Evolutionary conservation across 2,888 invertebrate genomes (phyloP), one percentile per base, ranked within the genome.

Genomic region (Thymelicus lineola): DNA sequence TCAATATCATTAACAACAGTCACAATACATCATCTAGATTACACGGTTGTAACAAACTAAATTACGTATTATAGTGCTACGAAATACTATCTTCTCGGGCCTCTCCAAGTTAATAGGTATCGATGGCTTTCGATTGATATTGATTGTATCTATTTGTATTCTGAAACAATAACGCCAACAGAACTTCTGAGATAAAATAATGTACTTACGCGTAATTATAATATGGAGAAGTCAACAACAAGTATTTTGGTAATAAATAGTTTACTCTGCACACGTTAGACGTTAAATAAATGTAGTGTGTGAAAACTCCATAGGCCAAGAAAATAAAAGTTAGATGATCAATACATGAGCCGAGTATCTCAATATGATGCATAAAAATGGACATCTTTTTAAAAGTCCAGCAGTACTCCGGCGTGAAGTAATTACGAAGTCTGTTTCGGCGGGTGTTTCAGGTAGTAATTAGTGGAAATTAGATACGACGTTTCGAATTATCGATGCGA

Each of bases 401-500:
- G 48, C 48, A 50, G 15, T n/a, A n/a, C 7, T 50, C 7, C 48
- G 15, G 15, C 48, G 14, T 50, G 48, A 50, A 14, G 15, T 50
- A 50, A 50, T 50, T 50, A 6, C 28, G 55, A 28, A 55, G 55
- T 55, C 17, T 35, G 55, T 55, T 12, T 9, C 55, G 55, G 35
- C 7, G n/a, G 55, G 35, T 46, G 28, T 61, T 67, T 15, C 68
- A 57, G 62, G 68, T 60, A 66, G 50, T 67, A 50, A 67, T 67
- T 61, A 67, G 60, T 60, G 73, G 77, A 79, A 82, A 79, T 82
- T 80, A 83, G 83, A 86, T 87, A 85, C 85, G 79, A 86, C 82
- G 80, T 90, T 91, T 91, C 87, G 91, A 91, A 85, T 84, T 85
- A 90, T 88, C 87, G 88, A 88, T 88, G 90, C 89, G 88, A 86